These are phyloP conservation scores for Eulemur rufifrons DNA, from an alignment of 2,113 vertebrate genomes.

Conservation along the genomic window DNA sequence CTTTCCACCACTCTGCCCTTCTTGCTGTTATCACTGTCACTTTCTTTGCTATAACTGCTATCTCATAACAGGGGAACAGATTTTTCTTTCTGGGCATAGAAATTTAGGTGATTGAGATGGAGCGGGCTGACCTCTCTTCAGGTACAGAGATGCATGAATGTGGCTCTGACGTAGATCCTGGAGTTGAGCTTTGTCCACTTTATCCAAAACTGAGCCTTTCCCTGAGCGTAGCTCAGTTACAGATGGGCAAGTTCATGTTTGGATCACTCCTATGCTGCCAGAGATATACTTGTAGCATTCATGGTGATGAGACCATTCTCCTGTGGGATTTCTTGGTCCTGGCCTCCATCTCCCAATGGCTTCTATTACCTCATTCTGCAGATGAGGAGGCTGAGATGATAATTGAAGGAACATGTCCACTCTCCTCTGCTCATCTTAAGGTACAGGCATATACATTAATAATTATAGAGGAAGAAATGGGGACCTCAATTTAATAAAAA, in stretches of 20 bases:
- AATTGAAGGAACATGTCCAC: not conserved
- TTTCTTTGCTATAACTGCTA: not conserved
- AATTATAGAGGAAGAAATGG: not conserved
- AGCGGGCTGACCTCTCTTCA: not conserved
- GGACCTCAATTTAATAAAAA: constrained; percentile 10
- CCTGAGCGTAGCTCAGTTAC: not conserved
- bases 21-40: not conserved
- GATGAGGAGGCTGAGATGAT: not conserved
- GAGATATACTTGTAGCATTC: not conserved
- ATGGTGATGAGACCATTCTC: not conserved
- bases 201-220: not conserved
- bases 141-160: not conserved
- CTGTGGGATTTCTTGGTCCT: constrained; percentile 18
- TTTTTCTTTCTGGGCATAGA: not conserved
- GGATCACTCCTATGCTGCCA: not conserved
- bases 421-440: constrained; percentile 29
- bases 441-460: not conserved
- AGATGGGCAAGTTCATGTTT: not conserved
- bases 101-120: not conserved
- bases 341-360: not conserved
- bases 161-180: not conserved
- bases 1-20: not conserved
- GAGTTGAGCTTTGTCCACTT: not conserved
- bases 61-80: not conserved
- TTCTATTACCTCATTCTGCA: not conserved